A percentile compares a stretch with the other conserved stretches of the same genome.
These are phyloP conservation scores for Sprattus sprattus DNA, from an alignment of 2,113 vertebrate genomes.

Conservation along the genomic window DNA sequence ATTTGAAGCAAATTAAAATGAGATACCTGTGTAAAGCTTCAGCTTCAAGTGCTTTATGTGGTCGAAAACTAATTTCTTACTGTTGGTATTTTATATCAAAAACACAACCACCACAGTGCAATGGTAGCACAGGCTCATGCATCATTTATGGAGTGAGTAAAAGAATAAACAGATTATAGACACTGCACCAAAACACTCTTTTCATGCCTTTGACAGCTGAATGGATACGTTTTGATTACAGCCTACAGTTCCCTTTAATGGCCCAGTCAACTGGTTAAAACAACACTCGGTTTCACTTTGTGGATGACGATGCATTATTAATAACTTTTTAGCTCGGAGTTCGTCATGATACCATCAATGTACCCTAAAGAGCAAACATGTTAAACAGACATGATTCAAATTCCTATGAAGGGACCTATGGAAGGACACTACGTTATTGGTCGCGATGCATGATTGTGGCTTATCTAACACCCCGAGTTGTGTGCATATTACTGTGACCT, in stretches of 20 bases:
- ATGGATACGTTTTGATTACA: slow-evolving; percentile 4
- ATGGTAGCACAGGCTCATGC: background rate
- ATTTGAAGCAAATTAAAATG: background rate
- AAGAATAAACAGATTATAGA: slow-evolving; percentile 20
- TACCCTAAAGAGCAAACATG: background rate
- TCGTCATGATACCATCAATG: background rate
- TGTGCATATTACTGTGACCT: background rate
- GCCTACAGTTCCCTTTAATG: background rate
- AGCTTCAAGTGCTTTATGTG: background rate
- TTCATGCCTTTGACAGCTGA: slow-evolving; percentile 18
- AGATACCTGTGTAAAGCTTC: background rate
- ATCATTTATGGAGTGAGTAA: background rate
- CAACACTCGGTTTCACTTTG: slow-evolving; percentile 15
- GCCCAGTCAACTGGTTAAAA: background rate
- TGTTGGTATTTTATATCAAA: background rate
- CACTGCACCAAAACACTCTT: background rate
- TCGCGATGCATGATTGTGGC: background rate
- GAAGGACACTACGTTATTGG: background rate
- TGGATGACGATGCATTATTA: slow-evolving; percentile 10
- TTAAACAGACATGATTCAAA: background rate
- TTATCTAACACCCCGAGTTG: background rate
- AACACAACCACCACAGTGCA: background rate
- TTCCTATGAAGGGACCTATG: background rate
- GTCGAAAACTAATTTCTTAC: background rate
- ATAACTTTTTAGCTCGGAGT: background rate